Evolutionary conservation across 2,888 invertebrate species (phyloP), one percentile per base, ranked within the genome.

Genomic region (Chymomyza procnemis): DNA sequence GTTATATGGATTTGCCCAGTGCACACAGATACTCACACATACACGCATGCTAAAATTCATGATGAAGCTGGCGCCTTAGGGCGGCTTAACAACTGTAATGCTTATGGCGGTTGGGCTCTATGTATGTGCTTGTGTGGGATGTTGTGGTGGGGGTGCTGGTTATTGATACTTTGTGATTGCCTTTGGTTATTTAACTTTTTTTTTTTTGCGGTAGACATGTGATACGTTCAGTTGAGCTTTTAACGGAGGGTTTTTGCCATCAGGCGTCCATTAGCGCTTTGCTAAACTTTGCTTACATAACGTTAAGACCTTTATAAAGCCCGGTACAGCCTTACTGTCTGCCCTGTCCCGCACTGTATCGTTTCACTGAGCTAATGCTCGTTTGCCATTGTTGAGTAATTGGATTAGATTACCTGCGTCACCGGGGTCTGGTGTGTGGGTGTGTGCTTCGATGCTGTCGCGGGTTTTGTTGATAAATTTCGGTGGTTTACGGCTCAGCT

Each of bases 341-440:
- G 19, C 34, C 9, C n/a, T 21, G n/a, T 30, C 48, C 48, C n/a
- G 26, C 5, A 18, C 26, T 8, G 34, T 30, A n/a, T 12, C 19
- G 1, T 26, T 14, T 5, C 12, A 16, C 16, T 18, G 3, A 3
- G 5, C n/a, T 21, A 47, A 26, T 18, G 74, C 83, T 82, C 74
- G 88, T 87, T 82, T 88, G 80, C 77, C 87, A 82, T 80, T 83
- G 83, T 85, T 79, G 84, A 76, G 81, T 88, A 86, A 86, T 86
- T 88, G 88, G 80, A 86, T 86, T 87, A 87, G 84, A 86, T 88
- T 88, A 88, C 86, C 68, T 71, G 61, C 68, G 47, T 26, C 34
- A 22, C 54, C 22, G 22, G 22, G 19, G 50, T 73, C 66, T 56
- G 55, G 26, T 26, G 6, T 26, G 26, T 6, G 4, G 16, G 3